A percentile compares a stretch with the other conserved stretches of the same genome.
Evolutionary conservation across 2,888 invertebrate genomes (phyloP).

Genomic region (Eudemis profundana): DNA sequence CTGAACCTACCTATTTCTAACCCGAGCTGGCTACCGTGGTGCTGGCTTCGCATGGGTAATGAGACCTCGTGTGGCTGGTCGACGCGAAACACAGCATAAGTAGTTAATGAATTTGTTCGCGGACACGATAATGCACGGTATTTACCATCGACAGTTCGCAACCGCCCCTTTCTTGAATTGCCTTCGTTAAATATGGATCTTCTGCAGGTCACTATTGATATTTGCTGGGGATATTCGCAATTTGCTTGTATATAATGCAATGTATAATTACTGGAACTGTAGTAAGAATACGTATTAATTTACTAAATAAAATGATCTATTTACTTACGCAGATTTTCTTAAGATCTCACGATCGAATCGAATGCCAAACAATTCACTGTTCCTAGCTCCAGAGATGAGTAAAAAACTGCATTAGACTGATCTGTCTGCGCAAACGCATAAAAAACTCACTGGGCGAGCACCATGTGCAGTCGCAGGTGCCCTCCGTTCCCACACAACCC

Average conservation of each 20-base stretch:
- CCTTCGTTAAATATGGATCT: constrained; percentile 52
- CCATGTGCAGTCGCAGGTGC: constrained; percentile 85
- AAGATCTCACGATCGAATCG: background rate
- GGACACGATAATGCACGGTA: constrained; percentile 80
- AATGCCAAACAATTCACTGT: background rate
- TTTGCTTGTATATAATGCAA: background rate
- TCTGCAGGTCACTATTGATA: constrained; percentile 7
- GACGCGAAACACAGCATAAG: constrained; percentile 74
- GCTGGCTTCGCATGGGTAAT: constrained; percentile 24
- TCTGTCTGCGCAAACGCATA: constrained; percentile 78
- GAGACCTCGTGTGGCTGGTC: constrained; percentile 60
- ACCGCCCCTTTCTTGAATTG: constrained; percentile 62
- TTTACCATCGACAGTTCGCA: constrained; percentile 78
- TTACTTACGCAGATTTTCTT: background rate
- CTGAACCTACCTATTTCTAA: constrained; percentile 52
- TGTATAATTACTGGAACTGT: background rate
- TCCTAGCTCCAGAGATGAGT: constrained; percentile 57
- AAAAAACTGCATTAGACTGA: constrained; percentile 82
- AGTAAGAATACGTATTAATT: too few species aligned
- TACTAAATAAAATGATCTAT: background rate
- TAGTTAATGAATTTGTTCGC: constrained; percentile 68
- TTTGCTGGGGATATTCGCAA: constrained; percentile 18
- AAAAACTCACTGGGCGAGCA: constrained; percentile 77
- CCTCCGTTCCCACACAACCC: constrained; percentile 86
- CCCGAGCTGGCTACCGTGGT: constrained; percentile 51